Percentiles rank a stretch among this genome's conserved stretches.
Conservation (phyloP, 2,888 invertebrate species). For the Sarcophaga subvicina region DNA sequence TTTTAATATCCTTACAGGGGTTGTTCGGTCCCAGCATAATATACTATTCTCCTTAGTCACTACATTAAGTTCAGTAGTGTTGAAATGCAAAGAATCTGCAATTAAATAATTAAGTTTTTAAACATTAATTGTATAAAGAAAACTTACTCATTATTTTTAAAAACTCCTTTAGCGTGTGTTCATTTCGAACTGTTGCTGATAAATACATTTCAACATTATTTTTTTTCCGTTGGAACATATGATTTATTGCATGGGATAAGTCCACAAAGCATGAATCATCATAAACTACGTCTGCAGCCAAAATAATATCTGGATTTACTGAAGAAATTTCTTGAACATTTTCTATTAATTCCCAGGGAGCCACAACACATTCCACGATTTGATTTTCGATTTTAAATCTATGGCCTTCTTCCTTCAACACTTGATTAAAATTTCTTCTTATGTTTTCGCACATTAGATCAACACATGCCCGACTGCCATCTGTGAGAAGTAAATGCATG, state of each 20-base stretch:
- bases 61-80: slow-evolving; percentile 54
- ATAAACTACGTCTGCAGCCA: slow-evolving; percentile 86
- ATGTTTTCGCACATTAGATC: slow-evolving; percentile 86
- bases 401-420: background rate
- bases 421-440: slow-evolving; percentile 83
- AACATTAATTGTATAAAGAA: background rate
- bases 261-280: slow-evolving; percentile 83
- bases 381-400: slow-evolving; percentile 35
- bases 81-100: slow-evolving; percentile 60
- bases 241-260: slow-evolving; percentile 82
- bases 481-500: slow-evolving; percentile 85
- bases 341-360: slow-evolving; percentile 83
- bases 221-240: slow-evolving; percentile 77
- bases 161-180: slow-evolving; percentile 85
- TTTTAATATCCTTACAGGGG: slow-evolving; percentile 71
- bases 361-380: slow-evolving; percentile 55
- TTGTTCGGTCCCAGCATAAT: slow-evolving; percentile 74
- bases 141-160: slow-evolving; percentile 83
- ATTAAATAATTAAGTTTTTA: slow-evolving; percentile 14
- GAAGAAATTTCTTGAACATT: slow-evolving; percentile 74
- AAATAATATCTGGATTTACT: slow-evolving; percentile 81
- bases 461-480: slow-evolving; percentile 87
- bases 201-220: slow-evolving; percentile 82
- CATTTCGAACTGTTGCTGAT: slow-evolving; percentile 86
- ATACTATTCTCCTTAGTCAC: slow-evolving; percentile 66